Conservation (phyloP, 2,797 vertebrate genomes). For the Anniella stebbinsi region DNA sequence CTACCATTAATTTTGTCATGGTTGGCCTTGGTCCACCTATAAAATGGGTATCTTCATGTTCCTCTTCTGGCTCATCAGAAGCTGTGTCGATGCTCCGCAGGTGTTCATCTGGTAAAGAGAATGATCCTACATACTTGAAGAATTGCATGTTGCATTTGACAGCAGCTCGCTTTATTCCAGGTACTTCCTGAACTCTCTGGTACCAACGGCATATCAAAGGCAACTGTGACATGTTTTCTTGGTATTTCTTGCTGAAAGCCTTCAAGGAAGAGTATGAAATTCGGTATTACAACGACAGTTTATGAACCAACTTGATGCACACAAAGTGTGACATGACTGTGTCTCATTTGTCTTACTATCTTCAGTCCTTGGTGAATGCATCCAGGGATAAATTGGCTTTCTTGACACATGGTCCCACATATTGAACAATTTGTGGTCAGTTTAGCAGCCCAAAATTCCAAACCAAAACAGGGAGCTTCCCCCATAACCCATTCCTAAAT, state of each 20-base stretch:
- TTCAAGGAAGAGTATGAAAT: slow-evolving; percentile 63
- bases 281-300: slow-evolving; percentile 15
- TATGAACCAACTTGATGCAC: slow-evolving; percentile 59
- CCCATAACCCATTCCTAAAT: neutral
- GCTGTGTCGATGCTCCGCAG: slow-evolving; percentile 14
- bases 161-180: slow-evolving; percentile 85
- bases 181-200: slow-evolving; percentile 87
- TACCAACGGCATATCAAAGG: slow-evolving; percentile 91
- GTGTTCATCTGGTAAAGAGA: slow-evolving; percentile 26
- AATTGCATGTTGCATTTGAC: slow-evolving; percentile 85
- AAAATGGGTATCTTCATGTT: slow-evolving; percentile 79
- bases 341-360: fast-evolving
- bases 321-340: neutral
- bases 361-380: neutral
- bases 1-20: slow-evolving; percentile 95
- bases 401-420: neutral
- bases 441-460: neutral
- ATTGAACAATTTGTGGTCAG: neutral
- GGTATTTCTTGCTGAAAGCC: slow-evolving; percentile 79
- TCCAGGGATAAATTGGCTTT: neutral
- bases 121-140: slow-evolving; percentile 69
- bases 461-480: neutral
- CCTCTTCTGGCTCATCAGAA: slow-evolving; percentile 74
- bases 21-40: slow-evolving; percentile 95
- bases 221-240: slow-evolving; percentile 76